Evolutionary conservation across 2,797 vertebrate genomes (phyloP).

Genomic region (Scomberomorus guttatus): DNA sequence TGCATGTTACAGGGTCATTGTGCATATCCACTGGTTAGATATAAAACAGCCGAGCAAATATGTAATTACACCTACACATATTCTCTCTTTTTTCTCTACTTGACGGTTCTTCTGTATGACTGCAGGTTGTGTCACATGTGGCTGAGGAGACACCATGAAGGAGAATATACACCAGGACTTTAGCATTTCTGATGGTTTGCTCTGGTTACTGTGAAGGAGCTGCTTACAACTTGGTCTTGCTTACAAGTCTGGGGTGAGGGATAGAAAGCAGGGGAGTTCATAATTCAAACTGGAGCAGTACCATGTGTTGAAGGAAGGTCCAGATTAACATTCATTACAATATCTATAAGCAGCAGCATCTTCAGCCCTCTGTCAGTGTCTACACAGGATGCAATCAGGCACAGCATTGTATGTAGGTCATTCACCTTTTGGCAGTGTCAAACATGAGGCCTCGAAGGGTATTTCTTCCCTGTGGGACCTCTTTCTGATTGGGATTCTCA

Average conservation of each 20-base stretch:
- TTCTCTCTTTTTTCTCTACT: conserved; percentile 53
- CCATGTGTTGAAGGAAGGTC: not conserved
- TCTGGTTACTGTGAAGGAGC: conserved; percentile 49
- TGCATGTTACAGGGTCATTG: conserved; percentile 60
- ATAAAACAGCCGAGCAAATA: conserved; percentile 68
- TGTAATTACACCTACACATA: conserved; percentile 70
- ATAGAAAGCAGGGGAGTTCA: not conserved
- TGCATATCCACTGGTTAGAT: conserved; percentile 64
- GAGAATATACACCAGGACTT: conserved; percentile 47
- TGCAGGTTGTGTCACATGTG: conserved; percentile 61
- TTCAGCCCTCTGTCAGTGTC: too few species aligned
- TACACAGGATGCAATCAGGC: too few species aligned
- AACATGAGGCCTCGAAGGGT: too few species aligned
- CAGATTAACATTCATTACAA: not conserved
- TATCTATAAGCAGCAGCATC: too few species aligned
- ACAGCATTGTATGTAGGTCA: too few species aligned
- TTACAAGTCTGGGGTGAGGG: conserved; percentile 9
- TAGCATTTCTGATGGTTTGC: conserved; percentile 68
- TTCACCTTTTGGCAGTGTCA: too few species aligned
- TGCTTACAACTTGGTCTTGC: conserved; percentile 26
- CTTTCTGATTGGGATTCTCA: too few species aligned
- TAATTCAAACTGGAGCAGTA: not conserved
- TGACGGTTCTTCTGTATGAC: conserved; percentile 43
- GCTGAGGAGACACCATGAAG: conserved; percentile 42
- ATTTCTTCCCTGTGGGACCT: too few species aligned